A percentile compares a stretch with the other conserved stretches of the same genome.
These are phyloP conservation scores for Nesoenas mayeri DNA, from an alignment of 2,113 vertebrate species.

Conservation along the genomic window DNA sequence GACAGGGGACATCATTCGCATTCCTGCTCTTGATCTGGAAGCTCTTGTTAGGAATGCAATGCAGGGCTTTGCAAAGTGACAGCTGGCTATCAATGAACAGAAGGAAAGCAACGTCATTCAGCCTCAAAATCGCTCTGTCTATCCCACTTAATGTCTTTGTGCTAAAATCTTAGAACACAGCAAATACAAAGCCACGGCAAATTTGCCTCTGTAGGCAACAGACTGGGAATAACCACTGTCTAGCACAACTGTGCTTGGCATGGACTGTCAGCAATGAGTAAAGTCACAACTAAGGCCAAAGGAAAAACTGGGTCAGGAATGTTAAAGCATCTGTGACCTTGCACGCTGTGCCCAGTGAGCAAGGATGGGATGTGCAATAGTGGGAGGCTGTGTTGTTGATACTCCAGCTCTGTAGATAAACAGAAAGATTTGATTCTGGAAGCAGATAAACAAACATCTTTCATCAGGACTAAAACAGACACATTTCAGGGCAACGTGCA, in stretches of 20 bases:
- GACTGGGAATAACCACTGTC: not conserved
- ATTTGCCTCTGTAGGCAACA: not conserved
- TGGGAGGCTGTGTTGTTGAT: not conserved
- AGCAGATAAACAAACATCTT: conserved; percentile 25
- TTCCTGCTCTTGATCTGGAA: not conserved
- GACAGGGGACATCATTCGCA: not conserved
- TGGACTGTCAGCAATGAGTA: not conserved
- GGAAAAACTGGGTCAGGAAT: not conserved
- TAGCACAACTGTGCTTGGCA: not conserved
- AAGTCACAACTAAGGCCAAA: not conserved
- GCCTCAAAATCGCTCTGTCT: not conserved
- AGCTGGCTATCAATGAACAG: conserved; percentile 45
- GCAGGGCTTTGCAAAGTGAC: conserved; percentile 20
- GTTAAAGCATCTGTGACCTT: conserved; percentile 7
- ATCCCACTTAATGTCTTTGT: conserved; percentile 21
- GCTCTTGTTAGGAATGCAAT: not conserved
- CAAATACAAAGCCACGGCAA: not conserved
- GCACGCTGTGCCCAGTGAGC: not conserved
- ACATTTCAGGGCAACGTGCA: not conserved
- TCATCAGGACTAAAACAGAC: not conserved
- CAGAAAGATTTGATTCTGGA: conserved; percentile 21
- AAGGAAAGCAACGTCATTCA: conserved; percentile 21
- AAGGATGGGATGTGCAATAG: not conserved
- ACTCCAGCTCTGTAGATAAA: not conserved
- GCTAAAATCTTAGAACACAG: not conserved